Evolutionary conservation across 2,888 invertebrate species (phyloP).

Genomic region (Eutolmus rufibarbis): DNA sequence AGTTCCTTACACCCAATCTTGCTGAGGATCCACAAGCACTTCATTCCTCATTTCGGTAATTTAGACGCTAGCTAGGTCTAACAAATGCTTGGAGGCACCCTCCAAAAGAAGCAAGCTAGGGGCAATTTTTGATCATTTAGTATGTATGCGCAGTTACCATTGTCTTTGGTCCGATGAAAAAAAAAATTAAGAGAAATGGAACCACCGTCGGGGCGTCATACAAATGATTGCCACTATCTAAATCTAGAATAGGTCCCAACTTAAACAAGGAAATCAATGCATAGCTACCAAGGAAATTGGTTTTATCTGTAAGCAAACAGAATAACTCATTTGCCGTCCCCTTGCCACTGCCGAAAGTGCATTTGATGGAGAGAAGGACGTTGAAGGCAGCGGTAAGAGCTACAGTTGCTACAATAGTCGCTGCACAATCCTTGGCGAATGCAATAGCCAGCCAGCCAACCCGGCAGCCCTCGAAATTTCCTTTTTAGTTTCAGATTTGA

Average conservation of each 20-base stretch:
- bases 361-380: neutral
- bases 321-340: neutral
- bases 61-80: neutral
- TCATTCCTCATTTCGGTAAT: neutral
- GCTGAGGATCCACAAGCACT: neutral
- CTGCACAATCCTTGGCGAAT: neutral
- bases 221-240: neutral
- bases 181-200: neutral
- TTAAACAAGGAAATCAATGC: neutral
- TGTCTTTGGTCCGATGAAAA: neutral
- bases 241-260: neutral
- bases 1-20: neutral
- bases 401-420: neutral
- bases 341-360: neutral
- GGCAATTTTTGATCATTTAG: neutral
- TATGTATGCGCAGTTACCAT: neutral
- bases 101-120: neutral
- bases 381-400: neutral
- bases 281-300: neutral
- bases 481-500: conserved; percentile 25
- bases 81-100: neutral
- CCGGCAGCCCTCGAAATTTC: neutral
- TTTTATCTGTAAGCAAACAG: neutral
- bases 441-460: neutral
- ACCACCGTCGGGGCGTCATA: neutral